A percentile compares a stretch with the other conserved stretches of the same genome.
These are phyloP conservation scores for Enteromius paludinosus DNA, from an alignment of 2,797 vertebrate genomes.

Conservation along the genomic window DNA sequence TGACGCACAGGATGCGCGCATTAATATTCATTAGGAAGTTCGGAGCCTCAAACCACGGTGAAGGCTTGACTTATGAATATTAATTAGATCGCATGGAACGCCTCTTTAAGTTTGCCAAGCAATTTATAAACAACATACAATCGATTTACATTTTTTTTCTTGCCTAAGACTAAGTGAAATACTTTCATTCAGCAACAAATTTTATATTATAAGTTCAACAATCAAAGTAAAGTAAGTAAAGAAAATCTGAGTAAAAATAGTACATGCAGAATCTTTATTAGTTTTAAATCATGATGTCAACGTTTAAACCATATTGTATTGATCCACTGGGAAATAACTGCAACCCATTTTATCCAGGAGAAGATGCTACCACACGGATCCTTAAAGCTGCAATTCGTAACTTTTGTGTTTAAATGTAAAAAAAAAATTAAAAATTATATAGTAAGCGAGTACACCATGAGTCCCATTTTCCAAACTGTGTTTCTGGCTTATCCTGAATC, in stretches of 20 bases:
- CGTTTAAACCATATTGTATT: background rate
- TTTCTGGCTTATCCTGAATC: too few species aligned
- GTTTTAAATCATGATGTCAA: background rate
- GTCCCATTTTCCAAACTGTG: too few species aligned
- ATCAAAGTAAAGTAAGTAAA: background rate
- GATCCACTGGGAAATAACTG: background rate
- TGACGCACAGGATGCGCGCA: background rate
- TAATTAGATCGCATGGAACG: background rate
- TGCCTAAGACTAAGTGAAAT: background rate
- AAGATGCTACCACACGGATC: background rate
- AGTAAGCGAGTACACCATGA: too few species aligned
- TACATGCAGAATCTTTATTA: background rate
- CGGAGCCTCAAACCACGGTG: background rate
- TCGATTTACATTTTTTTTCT: background rate
- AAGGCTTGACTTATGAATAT: background rate
- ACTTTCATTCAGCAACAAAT: background rate
- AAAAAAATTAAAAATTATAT: too few species aligned
- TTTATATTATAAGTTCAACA: background rate
- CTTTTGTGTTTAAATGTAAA: too few species aligned
- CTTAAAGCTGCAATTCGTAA: too few species aligned
- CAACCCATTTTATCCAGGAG: background rate
- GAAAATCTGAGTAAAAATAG: background rate
- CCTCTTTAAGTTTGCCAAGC: background rate
- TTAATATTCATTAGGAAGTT: conserved; percentile 12
- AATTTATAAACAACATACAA: background rate